Evolutionary conservation across 2,888 invertebrate genomes (phyloP).

Genomic region (Periphyllus acericola): DNA sequence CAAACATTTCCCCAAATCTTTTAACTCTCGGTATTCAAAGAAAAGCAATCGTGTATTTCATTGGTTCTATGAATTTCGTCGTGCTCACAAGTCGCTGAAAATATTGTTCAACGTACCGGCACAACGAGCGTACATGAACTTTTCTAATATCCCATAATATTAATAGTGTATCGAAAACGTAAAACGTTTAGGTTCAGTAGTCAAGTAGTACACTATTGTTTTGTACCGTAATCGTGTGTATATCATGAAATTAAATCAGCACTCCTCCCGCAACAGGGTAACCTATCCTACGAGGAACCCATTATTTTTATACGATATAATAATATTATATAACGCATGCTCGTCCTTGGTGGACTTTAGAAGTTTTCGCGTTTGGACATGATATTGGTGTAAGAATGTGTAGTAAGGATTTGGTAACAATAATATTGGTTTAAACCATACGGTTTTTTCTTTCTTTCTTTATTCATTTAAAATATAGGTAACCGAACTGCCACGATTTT

Average conservation of each 20-base stretch:
- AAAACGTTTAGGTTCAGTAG: neutral
- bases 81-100: neutral
- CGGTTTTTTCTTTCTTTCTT: too few relatives aligned
- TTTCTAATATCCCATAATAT: neutral
- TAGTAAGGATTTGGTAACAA: too few relatives aligned
- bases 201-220: neutral
- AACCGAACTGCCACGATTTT: too few relatives aligned
- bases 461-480: too few relatives aligned
- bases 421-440: too few relatives aligned
- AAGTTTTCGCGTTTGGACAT: neutral
- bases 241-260: neutral
- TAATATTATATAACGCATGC: too few relatives aligned
- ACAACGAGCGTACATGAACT: neutral
- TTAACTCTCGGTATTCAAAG: neutral
- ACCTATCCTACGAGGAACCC: neutral
- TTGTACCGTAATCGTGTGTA: neutral
- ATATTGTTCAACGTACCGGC: neutral
- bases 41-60: neutral
- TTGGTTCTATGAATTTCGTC: neutral
- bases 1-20: too few relatives aligned
- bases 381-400: too few relatives aligned
- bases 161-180: neutral
- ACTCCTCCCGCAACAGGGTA: neutral
- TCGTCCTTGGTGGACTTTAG: too few relatives aligned
- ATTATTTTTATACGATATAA: neutral